Conservation (phyloP, 1,140 invertebrate species). For the Cotesia chilonis region DNA sequence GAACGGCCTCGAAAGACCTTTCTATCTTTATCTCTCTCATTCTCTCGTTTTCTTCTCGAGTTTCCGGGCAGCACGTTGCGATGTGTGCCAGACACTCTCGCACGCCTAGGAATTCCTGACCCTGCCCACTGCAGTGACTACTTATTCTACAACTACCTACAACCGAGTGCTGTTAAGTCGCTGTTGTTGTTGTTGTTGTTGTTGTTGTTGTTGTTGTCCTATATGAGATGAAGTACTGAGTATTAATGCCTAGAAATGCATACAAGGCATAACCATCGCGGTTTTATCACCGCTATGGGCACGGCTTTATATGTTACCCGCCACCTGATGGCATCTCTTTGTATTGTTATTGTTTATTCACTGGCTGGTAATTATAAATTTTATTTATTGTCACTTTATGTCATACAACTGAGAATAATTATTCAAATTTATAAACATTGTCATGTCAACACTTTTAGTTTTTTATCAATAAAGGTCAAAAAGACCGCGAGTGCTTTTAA, state of each 20-base stretch:
- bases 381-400: conserved; percentile 2
- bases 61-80: conserved; percentile 28
- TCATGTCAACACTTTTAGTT: no score
- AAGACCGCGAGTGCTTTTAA: no score
- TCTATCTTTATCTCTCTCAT: conserved; percentile 37
- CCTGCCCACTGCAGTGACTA: conserved; percentile 52
- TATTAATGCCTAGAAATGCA: conserved; percentile 16
- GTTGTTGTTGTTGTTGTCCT: no score
- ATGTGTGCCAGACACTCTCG: conserved; percentile 52
- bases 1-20: conserved; percentile 55
- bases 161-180: neutral
- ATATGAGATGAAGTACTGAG: neutral
- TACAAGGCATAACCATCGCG: neutral
- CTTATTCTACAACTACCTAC: conserved; percentile 40
- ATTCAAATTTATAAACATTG: no score
- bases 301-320: conserved; percentile 41
- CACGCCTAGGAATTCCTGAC: conserved; percentile 58
- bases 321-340: conserved; percentile 49
- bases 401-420: no score
- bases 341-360: conserved; percentile 37
- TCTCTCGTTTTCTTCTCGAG: conserved; percentile 11
- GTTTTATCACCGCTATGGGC: conserved; percentile 35
- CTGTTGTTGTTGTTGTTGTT: no score
- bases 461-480: no score
- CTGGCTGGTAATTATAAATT: neutral